Percentiles rank a stretch among this genome's conserved stretches.
Evolutionary conservation across 2,888 invertebrate genomes (phyloP).

Genomic region (Apamea sordens): DNA sequence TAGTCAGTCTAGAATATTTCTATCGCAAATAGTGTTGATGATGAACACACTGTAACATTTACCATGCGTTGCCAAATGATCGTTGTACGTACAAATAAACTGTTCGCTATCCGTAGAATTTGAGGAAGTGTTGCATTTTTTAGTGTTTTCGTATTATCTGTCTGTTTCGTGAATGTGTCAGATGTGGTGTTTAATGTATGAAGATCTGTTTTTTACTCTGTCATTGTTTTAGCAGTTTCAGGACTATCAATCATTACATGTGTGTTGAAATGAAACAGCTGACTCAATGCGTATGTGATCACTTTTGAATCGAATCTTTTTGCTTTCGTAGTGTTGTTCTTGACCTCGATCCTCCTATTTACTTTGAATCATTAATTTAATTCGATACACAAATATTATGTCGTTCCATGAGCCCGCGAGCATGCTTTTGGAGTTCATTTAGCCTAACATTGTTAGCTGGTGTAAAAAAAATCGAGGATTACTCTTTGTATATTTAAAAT

Average conservation of each 20-base stretch:
- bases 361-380: background rate
- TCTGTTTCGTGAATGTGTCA: background rate
- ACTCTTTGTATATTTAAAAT: background rate
- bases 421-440: background rate
- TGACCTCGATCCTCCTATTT: background rate
- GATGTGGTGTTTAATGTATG: constrained; percentile 7
- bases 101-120: constrained; percentile 3
- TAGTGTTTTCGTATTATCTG: constrained; percentile 3
- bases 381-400: background rate
- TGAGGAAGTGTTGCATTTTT: constrained; percentile 17
- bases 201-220: constrained; percentile 19
- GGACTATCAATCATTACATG: constrained; percentile 6
- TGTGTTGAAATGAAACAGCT: constrained; percentile 24
- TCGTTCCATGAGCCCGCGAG: background rate
- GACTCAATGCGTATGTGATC: background rate
- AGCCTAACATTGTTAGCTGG: background rate
- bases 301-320: background rate
- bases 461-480: background rate
- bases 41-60: constrained; percentile 43
- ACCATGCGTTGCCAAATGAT: constrained; percentile 42
- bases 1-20: constrained; percentile 36
- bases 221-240: constrained; percentile 31
- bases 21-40: constrained; percentile 41
- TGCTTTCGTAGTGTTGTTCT: background rate
- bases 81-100: constrained; percentile 53